Evolutionary conservation across 2,888 invertebrate genomes (phyloP).

Genomic region (Corbicula japonica): DNA sequence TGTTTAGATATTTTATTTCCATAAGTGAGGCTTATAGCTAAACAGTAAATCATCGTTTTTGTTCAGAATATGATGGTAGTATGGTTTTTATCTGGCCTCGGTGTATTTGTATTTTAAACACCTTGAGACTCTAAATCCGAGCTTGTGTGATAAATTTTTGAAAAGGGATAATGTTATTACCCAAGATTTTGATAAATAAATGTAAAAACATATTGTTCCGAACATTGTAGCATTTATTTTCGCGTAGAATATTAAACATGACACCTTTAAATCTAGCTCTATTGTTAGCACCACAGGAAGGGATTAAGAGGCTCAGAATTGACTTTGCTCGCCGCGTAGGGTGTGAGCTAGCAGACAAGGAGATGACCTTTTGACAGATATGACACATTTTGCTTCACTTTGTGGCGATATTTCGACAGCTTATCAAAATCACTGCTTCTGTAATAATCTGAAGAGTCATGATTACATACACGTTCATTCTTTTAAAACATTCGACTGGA

Average conservation of each 20-base stretch:
- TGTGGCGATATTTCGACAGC: conserved; percentile 1
- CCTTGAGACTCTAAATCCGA: conserved; percentile 16
- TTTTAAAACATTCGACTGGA: too few relatives aligned
- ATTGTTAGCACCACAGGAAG: conserved; percentile 16
- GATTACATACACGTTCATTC: too few relatives aligned
- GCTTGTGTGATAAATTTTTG: conserved; percentile 40
- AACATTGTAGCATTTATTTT: conserved; percentile 25
- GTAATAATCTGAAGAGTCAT: too few relatives aligned
- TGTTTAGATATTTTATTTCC: too few relatives aligned
- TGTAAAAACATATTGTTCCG: conserved; percentile 21
- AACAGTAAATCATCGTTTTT: too few relatives aligned
- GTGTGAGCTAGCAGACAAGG: not conserved
- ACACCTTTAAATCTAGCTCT: conserved; percentile 21
- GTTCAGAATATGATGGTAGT: too few relatives aligned
- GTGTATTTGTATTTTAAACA: conserved; percentile 2
- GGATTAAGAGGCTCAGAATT: conserved; percentile 24
- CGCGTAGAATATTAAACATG: not conserved
- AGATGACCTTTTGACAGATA: conserved; percentile 7
- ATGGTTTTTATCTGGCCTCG: too few relatives aligned
- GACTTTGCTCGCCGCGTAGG: conserved; percentile 12
- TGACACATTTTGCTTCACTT: not conserved
- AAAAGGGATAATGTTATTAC: conserved; percentile 33
- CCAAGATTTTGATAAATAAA: conserved; percentile 19
- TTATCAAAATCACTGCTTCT: too few relatives aligned
- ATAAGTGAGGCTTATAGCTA: too few relatives aligned